phyloP scores from a whole-genome alignment of 2,113 vertebrate species.

The Cryptotis parvus region DNA sequence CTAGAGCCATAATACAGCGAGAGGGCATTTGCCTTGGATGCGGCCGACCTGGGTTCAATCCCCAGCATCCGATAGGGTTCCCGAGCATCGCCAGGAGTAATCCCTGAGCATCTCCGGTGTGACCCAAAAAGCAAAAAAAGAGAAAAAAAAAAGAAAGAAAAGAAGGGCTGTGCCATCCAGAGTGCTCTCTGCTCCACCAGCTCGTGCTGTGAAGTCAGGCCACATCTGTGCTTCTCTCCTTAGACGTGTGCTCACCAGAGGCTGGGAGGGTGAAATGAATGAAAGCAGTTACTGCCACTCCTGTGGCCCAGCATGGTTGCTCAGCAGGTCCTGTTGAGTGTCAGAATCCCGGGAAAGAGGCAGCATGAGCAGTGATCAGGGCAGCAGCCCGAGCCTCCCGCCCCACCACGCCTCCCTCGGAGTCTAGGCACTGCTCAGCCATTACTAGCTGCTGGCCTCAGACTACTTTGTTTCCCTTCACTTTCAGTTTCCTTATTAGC shows the following conservation, averaged over 20 bases:
- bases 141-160: background rate
- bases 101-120: too few relatives aligned
- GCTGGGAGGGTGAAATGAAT: background rate
- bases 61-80: too few relatives aligned
- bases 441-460: background rate
- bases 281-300: background rate
- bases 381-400: background rate
- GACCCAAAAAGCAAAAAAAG: too few relatives aligned
- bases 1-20: too few relatives aligned
- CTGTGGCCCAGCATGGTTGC: background rate
- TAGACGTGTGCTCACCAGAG: background rate
- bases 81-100: too few relatives aligned
- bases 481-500: background rate
- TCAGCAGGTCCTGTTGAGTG: background rate
- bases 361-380: too few relatives aligned
- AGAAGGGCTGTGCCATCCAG: background rate
- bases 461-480: background rate
- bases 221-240: background rate
- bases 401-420: background rate
- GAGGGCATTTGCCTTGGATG: too few relatives aligned
- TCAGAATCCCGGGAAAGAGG: background rate
- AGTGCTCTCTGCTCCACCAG: accelerated
- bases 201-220: background rate
- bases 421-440: background rate
- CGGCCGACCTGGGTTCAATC: too few relatives aligned